Evolutionary conservation across 2,113 vertebrate genomes (phyloP).

Genomic region (Capricornis sumatraensis): DNA sequence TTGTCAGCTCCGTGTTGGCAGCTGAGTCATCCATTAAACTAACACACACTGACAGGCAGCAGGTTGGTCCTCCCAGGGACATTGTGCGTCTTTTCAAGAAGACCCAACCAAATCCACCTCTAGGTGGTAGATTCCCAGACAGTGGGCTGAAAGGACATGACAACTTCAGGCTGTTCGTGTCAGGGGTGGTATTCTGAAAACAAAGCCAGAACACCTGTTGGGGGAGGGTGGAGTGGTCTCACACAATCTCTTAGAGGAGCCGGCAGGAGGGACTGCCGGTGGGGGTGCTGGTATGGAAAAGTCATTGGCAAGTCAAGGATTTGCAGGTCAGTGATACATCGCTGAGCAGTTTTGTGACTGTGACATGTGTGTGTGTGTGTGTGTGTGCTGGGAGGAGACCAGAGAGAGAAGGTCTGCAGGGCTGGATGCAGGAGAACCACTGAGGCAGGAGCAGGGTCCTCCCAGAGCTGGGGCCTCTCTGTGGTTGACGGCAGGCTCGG

Average conservation of each 20-base stretch:
- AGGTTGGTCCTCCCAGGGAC: background rate
- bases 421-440: background rate
- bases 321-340: background rate
- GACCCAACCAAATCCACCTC: background rate
- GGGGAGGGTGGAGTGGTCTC: background rate
- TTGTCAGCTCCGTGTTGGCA: background rate
- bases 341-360: background rate
- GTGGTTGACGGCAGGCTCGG: background rate
- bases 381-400: background rate
- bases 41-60: rapidly evolving
- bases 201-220: background rate
- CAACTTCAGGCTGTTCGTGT: background rate
- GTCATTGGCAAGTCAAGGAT: background rate
- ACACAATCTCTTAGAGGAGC: background rate
- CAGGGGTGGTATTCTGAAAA: background rate
- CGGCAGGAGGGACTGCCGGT: background rate
- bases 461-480: rapidly evolving
- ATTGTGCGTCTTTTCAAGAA: background rate
- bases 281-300: background rate
- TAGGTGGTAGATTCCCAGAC: background rate
- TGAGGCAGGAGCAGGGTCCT: background rate
- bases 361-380: background rate
- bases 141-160: background rate
- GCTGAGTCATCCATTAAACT: background rate
- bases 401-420: background rate